Base-by-base conservation (phyloP, 2,113 vertebrate species). In the Mustela lutreola region DNA sequence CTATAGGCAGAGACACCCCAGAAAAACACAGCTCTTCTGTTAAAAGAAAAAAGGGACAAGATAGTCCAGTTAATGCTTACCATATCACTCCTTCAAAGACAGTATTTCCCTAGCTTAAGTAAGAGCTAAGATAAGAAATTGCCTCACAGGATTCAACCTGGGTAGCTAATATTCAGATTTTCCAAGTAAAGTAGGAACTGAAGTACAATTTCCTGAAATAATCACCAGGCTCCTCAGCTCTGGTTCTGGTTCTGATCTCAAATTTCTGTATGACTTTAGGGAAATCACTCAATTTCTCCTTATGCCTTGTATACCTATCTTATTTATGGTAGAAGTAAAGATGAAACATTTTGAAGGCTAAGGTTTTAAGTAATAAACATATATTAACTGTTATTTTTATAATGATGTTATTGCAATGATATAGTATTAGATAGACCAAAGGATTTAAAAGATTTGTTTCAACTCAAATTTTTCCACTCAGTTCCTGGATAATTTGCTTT, bases 161-260 rank as follows among this genome's bases (percentile, higher is more conserved):
- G 14, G 9, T 67, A 9, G 33, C 4, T 88, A 58, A 71, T 73
- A 33, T 71, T 90, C 53, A 65, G 19, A 84, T 71, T 84, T 19
- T 11, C 81, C 70, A 91, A 73, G 5, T 84, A 42, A 63, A 10
- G 2, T 65, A 81, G 89, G 60, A 79, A 75, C 19, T 63, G 31
- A 95, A 60, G 56, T 63, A 83, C 8, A 94, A 31, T 73, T 92
- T 21, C 31, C 89, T 73, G 62, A 94, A 92, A 75, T 50, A 58
- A 65, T 94, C 63, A 28, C 31, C 5, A 89, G 60, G 3, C 3
- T 11, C 45, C 28, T 45, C 21, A 11, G 12, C 48, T 45, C n/a
- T 50, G 45, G 33, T 80, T 88, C 39, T 93, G 33, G 85, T 81
- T 79, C 36, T 79, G 62, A 91, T 36, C 42, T 96, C 31, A 81